phyloP scores from a whole-genome alignment of 2,797 vertebrate species.

The Clarias platycephalus region DNA sequence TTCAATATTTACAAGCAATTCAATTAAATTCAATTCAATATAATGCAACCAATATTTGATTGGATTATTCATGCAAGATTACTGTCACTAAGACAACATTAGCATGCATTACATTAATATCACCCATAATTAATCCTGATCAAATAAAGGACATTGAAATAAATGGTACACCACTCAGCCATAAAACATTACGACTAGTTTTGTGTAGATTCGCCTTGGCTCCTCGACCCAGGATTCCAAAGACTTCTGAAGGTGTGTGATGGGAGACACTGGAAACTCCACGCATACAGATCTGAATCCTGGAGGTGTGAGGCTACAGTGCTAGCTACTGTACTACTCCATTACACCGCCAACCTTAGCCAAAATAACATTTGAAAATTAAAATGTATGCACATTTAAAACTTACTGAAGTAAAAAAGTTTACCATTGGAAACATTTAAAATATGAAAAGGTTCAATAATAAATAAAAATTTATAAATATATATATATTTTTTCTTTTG shows the following conservation, averaged over 20 bases:
- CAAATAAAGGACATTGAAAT: neutral
- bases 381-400: neutral
- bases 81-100: neutral
- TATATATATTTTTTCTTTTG: neutral
- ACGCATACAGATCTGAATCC: too few relatives aligned
- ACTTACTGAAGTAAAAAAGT: neutral
- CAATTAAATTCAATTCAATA: too few relatives aligned
- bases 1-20: too few relatives aligned
- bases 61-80: neutral
- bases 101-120: neutral
- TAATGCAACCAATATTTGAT: neutral
- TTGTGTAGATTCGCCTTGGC: too few relatives aligned
- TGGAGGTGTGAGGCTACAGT: too few relatives aligned
- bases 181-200: too few relatives aligned
- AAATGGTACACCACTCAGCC: too few relatives aligned
- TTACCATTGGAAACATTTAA: neutral
- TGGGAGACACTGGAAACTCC: too few relatives aligned
- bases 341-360: neutral
- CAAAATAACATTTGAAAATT: neutral
- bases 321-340: too few relatives aligned
- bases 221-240: too few relatives aligned
- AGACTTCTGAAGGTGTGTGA: too few relatives aligned
- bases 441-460: neutral
- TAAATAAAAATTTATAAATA: neutral
- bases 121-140: neutral